Evolutionary conservation across 2,888 invertebrate genomes (phyloP), one percentile per base, ranked within the genome.

Genomic region (Stegana nigrithorax): DNA sequence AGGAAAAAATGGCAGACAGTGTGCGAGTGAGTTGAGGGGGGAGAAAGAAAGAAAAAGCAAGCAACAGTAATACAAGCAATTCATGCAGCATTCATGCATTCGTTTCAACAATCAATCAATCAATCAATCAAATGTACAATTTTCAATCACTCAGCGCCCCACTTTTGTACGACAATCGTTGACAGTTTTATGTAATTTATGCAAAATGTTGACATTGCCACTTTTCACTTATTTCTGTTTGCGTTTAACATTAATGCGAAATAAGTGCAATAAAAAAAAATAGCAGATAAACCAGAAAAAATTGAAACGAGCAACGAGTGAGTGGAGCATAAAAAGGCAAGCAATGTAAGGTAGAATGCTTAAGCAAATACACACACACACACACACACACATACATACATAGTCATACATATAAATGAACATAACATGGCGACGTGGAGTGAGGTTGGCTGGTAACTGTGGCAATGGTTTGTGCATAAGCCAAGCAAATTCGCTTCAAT

Each of bases 161-260:
- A 36, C 5, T n/a, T 36, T 3, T 2, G n/a, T n/a, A 21, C 25
- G 25, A 47, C 6, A 47, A 39, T 6, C 47, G 21, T 21, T 25
- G 47, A 47, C 47, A 47, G 47, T 21, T 47, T 47, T 1, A 7
- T 23, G 25, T 21, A 25, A 47, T 47, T 47, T 47, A 47, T 47
- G 47, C 47, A 47, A 25, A 25, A 67, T 69, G 75, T 73, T 75
- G 75, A 75, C 77, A 77, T 72, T 77, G 32, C 66, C 73, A 73
- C 75, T 75, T 50, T 60, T 65, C 67, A 68, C 70, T 32, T 23
- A 45, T n/a, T 58, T 29, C 45, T 44, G 21, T 58, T 50, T 36
- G 51, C 51, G 19, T 14, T 58, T 60, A 53, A 45, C 27, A 42
- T 51, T 68, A 64, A 73, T 53, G 63, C 53, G 17, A 67, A 73